Conservation (phyloP, 2,888 invertebrate genomes). For the Sinhomidia bicolor region DNA sequence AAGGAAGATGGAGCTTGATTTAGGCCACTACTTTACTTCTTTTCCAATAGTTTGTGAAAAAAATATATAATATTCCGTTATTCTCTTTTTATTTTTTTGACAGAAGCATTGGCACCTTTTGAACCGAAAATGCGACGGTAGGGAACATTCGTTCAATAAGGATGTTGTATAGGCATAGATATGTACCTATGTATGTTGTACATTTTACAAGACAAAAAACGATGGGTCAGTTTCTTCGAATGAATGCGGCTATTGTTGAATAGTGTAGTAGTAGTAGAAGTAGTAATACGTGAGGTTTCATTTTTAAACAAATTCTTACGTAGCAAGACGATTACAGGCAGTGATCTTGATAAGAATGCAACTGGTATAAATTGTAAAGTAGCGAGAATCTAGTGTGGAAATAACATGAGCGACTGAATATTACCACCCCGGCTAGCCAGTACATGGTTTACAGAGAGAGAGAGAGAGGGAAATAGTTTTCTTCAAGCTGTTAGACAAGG, state of each 20-base stretch:
- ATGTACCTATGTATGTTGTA: too few relatives aligned
- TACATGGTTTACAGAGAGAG: background rate
- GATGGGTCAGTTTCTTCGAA: constrained; percentile 60
- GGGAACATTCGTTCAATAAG: too few relatives aligned
- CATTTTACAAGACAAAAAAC: too few relatives aligned
- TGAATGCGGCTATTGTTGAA: constrained; percentile 17
- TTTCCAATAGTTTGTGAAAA: background rate
- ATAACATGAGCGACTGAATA: background rate
- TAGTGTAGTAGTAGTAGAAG: too few relatives aligned
- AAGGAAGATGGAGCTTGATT: background rate
- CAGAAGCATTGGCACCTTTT: background rate
- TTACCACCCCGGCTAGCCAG: background rate
- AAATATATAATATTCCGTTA: constrained; percentile 38
- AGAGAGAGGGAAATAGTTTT: background rate
- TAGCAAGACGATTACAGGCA: background rate
- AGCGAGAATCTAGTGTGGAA: too few relatives aligned
- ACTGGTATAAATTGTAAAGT: too few relatives aligned
- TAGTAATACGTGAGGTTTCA: too few relatives aligned
- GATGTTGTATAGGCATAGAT: too few relatives aligned
- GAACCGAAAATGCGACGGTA: too few relatives aligned
- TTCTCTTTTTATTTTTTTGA: background rate
- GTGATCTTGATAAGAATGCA: background rate
- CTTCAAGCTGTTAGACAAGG: background rate
- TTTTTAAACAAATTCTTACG: background rate
- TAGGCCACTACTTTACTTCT: background rate